Base-by-base conservation (phyloP, 1,140 invertebrate species). In the Habropoda laboriosa region DNA sequence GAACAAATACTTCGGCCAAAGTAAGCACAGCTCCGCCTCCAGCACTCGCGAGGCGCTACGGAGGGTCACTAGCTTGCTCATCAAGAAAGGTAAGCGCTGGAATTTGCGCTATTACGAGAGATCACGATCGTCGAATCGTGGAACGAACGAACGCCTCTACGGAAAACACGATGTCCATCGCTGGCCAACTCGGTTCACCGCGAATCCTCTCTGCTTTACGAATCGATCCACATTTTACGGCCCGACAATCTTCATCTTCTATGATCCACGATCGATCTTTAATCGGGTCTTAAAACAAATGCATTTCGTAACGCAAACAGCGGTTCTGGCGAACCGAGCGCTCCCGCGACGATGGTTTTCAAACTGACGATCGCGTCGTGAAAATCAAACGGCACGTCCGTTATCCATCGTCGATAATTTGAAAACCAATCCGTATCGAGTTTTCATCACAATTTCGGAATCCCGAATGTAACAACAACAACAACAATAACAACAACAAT, bases 51-150 rank as follows among this genome's bases (percentile, higher is more conserved):
- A 97, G 92, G 96, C 97, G 57, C 94, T 97, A 76, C 94, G 97
- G 89, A 95, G 97, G 92, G 97, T 97, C 86, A 97, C 96, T 89
- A 97, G 96, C 94, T 95, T 97, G 92, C 94, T 97, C 90, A 97
- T 97, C 92, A 94, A 96, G 90, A 97, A 97, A 95, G 96, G 96
- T 96, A 93, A 94, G 93, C 89, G 91, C 86, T 89, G 91, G 87
- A 78, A 86, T 89, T 90, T 82, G 87, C 84, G 80, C 83, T 84
- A 78, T 79, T 79, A 60, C 51, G 35, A 63, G 68, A 61, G 67
- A 32, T 45, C 30, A 27, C 27, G 40, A 32, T 63, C 58, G 45
- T 45, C 35, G 60, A 63, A 32, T 63, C 58, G 45, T 45, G 60
- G 60, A 63, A 53, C 47, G 42, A 30, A 30, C 32, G 70, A 60